phyloP scores from a whole-genome alignment of 2,797 vertebrate genomes.

The Amazona finschi region DNA sequence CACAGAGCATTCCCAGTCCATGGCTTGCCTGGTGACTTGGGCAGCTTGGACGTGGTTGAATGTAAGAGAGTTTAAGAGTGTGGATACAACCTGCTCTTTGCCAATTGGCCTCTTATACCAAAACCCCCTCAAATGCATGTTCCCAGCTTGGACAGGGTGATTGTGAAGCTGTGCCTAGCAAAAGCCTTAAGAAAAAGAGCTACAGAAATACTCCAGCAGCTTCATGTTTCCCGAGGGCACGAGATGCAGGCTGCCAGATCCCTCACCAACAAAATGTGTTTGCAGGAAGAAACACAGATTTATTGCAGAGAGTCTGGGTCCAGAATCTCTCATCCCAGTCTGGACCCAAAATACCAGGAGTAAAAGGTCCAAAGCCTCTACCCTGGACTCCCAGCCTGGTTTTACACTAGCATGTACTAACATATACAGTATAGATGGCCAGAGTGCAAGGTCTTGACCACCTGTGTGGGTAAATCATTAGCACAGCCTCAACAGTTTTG shows the following conservation, averaged over 20 bases:
- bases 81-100: neutral
- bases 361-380: neutral
- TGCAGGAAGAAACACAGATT: neutral
- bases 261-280: neutral
- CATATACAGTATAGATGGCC: neutral
- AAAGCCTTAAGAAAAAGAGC: neutral
- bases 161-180: neutral
- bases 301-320: neutral
- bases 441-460: neutral
- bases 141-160: neutral
- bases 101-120: neutral
- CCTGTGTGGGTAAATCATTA: neutral
- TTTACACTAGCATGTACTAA: neutral
- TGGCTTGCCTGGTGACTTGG: neutral
- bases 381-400: neutral
- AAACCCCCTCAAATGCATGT: neutral
- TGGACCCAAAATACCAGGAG: neutral
- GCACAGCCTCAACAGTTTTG: neutral
- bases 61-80: neutral
- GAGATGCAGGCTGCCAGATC: neutral
- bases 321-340: neutral
- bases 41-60: neutral
- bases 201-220: neutral
- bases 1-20: neutral
- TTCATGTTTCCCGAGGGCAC: fast-evolving